Percentiles rank a stretch among this genome's conserved stretches.
phyloP scores from a whole-genome alignment of 2,797 vertebrate genomes.

The Percopsis omiscomaycus region DNA sequence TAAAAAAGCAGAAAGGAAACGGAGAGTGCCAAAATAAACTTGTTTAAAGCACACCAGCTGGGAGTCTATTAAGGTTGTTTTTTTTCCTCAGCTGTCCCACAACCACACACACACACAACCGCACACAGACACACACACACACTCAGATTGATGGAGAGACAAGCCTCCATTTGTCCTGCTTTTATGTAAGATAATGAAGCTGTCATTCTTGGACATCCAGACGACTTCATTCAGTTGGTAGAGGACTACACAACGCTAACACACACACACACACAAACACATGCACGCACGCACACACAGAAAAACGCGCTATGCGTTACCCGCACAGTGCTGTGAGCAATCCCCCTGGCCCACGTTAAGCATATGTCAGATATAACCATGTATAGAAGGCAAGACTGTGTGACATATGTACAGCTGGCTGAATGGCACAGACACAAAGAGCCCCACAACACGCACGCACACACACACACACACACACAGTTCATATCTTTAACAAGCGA shows the following conservation, averaged over 20 bases:
- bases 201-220: conserved; percentile 92
- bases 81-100: conserved; percentile 31
- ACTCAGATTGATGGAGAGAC: conserved; percentile 74
- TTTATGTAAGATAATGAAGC: conserved; percentile 99
- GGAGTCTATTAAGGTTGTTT: conserved; percentile 19
- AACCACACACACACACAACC: conserved; percentile 3
- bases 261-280: conserved; percentile 32
- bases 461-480: conserved; percentile 28
- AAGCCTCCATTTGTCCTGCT: conserved; percentile 98
- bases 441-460: conserved; percentile 14
- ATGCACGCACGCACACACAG: conserved; percentile 32
- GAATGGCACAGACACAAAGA: conserved; percentile 62
- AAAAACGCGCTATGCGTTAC: not conserved
- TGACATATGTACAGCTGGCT: conserved; percentile 68
- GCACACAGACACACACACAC: conserved; percentile 24
- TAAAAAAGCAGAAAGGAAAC: conserved; percentile 1
- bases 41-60: conserved; percentile 8
- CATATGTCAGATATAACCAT: conserved; percentile 80
- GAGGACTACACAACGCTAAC: conserved; percentile 78
- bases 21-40: not conserved
- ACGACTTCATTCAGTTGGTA: conserved; percentile 95
- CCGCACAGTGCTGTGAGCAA: conserved; percentile 44
- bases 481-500: conserved; percentile 72
- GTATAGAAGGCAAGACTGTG: conserved; percentile 68
- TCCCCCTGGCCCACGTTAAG: conserved; percentile 68